Evolutionary conservation across 2,797 vertebrate species (phyloP).

Genomic region (Gallinago stenura): DNA sequence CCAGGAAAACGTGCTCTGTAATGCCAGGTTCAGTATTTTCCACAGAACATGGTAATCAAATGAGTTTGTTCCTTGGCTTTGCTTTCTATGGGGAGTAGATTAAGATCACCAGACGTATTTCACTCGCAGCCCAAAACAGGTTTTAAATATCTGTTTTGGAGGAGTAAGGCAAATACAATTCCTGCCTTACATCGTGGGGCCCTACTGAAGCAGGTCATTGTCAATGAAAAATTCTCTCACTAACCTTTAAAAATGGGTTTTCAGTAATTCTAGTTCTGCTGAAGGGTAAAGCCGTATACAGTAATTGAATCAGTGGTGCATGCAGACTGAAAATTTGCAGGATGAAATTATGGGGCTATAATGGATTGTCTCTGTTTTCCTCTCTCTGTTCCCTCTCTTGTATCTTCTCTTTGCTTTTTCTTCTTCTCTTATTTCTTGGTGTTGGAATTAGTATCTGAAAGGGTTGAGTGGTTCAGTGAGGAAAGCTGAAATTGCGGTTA

Average conservation of each 20-base stretch:
- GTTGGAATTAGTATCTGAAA: neutral
- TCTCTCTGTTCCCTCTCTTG: neutral
- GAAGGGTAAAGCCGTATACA: constrained; percentile 40
- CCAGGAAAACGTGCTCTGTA: neutral
- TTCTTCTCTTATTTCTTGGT: neutral
- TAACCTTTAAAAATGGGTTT: constrained; percentile 64
- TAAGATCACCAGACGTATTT: neutral
- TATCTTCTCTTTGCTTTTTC: neutral
- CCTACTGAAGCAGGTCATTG: constrained; percentile 19
- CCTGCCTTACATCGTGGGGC: neutral
- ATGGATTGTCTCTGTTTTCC: constrained; percentile 24
- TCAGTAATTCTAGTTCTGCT: constrained; percentile 45
- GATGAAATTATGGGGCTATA: constrained; percentile 8
- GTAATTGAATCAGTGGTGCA: constrained; percentile 62
- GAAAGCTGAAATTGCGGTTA: neutral
- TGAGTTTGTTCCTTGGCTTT: constrained; percentile 22
- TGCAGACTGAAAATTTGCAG: constrained; percentile 30
- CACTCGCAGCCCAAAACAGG: neutral
- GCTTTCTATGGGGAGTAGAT: neutral
- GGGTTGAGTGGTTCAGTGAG: neutral
- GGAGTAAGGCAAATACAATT: constrained; percentile 14
- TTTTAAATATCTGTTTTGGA: constrained; percentile 17
- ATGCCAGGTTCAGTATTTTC: neutral
- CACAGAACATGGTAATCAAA: neutral
- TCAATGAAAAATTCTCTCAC: constrained; percentile 49